Evolutionary conservation across 2,888 invertebrate genomes (phyloP).

Genomic region (Oxyteleia sp.): DNA sequence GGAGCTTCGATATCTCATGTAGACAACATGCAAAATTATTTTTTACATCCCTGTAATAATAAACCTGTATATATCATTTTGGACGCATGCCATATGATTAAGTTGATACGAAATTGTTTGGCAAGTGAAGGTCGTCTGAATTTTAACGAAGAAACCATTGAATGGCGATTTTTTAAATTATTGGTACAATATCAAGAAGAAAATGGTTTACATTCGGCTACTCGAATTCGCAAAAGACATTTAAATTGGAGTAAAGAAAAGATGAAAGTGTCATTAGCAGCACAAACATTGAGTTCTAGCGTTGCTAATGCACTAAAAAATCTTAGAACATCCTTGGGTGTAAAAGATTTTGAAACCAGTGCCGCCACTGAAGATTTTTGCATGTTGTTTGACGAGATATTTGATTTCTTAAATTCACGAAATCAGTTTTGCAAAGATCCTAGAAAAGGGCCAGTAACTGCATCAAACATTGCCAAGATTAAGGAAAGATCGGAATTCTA

Average conservation of each 20-base stretch:
- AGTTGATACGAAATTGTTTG: constrained; percentile 63
- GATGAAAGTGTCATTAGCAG: constrained; percentile 77
- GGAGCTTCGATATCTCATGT: constrained; percentile 26
- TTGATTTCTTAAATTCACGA: constrained; percentile 77
- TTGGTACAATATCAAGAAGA: constrained; percentile 23
- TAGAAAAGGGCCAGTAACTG: constrained; percentile 39
- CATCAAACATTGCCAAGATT: constrained; percentile 40
- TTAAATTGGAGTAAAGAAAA: constrained; percentile 68
- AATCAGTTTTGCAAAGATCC: constrained; percentile 60
- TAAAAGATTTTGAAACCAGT: constrained; percentile 54
- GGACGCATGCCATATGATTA: constrained; percentile 69
- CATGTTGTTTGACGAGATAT: constrained; percentile 73
- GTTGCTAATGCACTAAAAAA: constrained; percentile 71
- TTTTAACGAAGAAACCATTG: constrained; percentile 16
- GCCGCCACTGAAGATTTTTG: constrained; percentile 72
- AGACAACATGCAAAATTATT: constrained; percentile 23
- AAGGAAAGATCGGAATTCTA: constrained; percentile 27
- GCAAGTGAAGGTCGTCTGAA: no score
- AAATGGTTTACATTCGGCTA: constrained; percentile 40
- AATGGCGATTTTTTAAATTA: constrained; percentile 17
- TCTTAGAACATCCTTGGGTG: constrained; percentile 44
- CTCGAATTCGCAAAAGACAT: constrained; percentile 42
- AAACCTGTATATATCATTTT: constrained; percentile 48
- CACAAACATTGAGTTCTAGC: constrained; percentile 75
- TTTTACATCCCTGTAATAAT: constrained; percentile 46